Evolutionary conservation across 2,888 invertebrate species (phyloP).

Genomic region (Ametastegia equiseti): DNA sequence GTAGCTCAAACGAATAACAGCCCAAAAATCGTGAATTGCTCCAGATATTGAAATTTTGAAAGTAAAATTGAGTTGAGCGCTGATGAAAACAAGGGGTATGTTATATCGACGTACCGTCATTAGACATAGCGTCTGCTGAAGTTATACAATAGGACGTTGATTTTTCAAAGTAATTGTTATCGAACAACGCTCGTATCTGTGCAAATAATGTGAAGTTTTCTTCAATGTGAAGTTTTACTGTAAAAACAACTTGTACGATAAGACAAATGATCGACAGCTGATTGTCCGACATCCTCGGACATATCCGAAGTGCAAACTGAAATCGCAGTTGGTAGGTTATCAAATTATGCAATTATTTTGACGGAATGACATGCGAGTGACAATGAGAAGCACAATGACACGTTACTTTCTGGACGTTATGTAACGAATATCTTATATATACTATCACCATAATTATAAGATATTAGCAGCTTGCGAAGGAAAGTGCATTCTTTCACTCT

Average conservation of each 20-base stretch:
- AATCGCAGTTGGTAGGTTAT: neutral
- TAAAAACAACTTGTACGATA: neutral
- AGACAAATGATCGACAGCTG: neutral
- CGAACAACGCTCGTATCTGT: no score
- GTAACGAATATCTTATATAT: neutral
- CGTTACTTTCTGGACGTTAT: neutral
- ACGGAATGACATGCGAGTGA: neutral
- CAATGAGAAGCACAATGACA: constrained; percentile 6
- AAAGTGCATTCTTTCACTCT: no score
- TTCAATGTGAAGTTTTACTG: neutral
- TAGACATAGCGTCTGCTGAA: no score
- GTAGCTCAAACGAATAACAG: no score
- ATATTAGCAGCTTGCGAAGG: no score
- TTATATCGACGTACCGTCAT: no score
- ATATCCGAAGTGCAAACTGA: neutral
- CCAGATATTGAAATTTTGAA: no score
- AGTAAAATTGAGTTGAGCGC: no score
- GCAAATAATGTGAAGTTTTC: neutral
- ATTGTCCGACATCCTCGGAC: neutral
- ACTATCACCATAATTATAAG: neutral
- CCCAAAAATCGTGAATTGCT: no score
- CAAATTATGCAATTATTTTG: neutral
- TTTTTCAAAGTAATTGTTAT: no score
- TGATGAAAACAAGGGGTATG: no score
- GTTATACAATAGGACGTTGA: no score